Evolutionary conservation across 37 sponge, comb jelly and placozoan species (phyloP).

Genomic region (Beroe forskalii): DNA sequence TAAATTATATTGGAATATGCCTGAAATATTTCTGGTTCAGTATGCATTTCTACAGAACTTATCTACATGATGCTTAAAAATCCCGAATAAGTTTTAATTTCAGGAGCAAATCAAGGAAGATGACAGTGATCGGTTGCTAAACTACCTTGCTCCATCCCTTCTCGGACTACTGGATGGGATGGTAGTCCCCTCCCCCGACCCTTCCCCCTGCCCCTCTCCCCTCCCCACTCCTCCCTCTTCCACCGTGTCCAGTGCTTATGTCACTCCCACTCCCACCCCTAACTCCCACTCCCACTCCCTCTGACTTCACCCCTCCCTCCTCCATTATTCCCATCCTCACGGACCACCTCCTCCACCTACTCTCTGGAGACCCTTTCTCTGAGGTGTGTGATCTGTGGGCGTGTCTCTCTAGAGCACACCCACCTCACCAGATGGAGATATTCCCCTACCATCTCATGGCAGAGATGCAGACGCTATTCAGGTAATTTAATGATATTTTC

Average conservation of each 20-base stretch:
- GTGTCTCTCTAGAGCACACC: not conserved
- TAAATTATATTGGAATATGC: no score
- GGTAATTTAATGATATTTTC: no score
- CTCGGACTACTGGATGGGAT: conserved; percentile 50
- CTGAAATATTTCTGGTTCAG: no score
- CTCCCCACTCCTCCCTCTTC: not conserved
- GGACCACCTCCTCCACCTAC: not conserved
- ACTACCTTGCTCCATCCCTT: conserved; percentile 4
- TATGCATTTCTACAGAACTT: no score
- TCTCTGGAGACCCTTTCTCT: not conserved
- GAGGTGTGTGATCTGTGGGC: not conserved
- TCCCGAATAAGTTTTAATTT: no score
- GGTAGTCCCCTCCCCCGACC: not conserved
- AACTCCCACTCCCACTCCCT: not conserved
- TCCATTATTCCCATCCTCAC: not conserved
- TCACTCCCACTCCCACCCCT: not conserved
- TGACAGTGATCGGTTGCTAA: not conserved
- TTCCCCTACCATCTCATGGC: conserved; percentile 22
- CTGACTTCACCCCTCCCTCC: not conserved
- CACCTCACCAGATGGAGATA: conserved; percentile 8
- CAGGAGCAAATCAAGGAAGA: conserved; percentile 1
- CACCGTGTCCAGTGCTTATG: not conserved
- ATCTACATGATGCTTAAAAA: no score
- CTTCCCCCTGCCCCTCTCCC: not conserved
- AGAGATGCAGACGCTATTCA: not conserved